These are phyloP conservation scores for Sitta carolinensis DNA, from an alignment of 2,797 vertebrate genomes.

Conservation along the genomic window DNA sequence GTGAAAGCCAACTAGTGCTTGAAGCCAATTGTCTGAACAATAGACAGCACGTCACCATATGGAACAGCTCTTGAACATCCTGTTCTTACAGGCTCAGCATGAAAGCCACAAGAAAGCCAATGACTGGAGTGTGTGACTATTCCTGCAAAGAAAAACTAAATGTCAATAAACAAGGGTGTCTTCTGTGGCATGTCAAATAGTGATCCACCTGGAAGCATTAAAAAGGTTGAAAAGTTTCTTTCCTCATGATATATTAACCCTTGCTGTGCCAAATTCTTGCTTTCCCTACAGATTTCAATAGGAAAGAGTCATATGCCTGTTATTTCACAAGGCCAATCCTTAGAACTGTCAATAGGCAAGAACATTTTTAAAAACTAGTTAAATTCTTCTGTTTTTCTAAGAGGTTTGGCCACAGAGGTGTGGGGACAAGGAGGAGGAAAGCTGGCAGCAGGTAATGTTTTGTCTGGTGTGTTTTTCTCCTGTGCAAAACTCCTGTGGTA, in stretches of 20 bases:
- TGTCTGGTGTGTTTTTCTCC: neutral
- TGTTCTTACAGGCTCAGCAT: slow-evolving; percentile 19
- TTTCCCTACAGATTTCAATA: neutral
- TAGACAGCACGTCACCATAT: slow-evolving; percentile 11
- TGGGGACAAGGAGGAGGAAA: neutral
- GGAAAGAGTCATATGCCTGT: neutral
- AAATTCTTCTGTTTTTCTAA: neutral
- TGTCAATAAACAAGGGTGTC: neutral
- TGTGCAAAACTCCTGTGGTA: fast-evolving
- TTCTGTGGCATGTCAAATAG: neutral
- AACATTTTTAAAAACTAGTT: slow-evolving; percentile 3
- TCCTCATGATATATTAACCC: neutral
- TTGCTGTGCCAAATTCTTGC: neutral
- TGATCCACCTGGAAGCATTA: slow-evolving; percentile 9
- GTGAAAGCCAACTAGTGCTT: slow-evolving; percentile 44
- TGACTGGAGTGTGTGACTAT: neutral
- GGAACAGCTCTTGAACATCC: slow-evolving; percentile 25
- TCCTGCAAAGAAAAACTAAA: slow-evolving; percentile 18
- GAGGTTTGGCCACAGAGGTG: neutral
- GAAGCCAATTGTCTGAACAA: slow-evolving; percentile 38
- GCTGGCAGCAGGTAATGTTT: fast-evolving
- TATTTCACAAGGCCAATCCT: neutral
- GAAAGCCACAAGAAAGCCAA: slow-evolving; percentile 28
- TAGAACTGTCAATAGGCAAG: neutral
- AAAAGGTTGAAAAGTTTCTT: neutral